Evolutionary conservation across 1,140 invertebrate species (phyloP).

Genomic region (Parasteatoda tepidariorum): DNA sequence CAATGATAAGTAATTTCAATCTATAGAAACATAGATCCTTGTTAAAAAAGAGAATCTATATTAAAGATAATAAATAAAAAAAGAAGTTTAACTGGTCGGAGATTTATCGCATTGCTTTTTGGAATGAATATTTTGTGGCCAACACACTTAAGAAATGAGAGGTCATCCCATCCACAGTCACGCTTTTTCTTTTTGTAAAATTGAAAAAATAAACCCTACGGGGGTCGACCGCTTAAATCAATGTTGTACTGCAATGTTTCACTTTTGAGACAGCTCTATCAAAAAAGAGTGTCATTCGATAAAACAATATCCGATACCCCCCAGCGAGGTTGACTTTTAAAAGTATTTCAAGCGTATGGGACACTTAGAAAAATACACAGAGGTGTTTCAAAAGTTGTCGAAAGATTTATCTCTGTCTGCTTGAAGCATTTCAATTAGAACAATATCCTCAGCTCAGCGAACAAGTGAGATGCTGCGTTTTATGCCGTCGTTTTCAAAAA

Average conservation of each 20-base stretch:
- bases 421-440: no score
- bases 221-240: slow-evolving; percentile 38
- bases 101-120: slow-evolving; percentile 11
- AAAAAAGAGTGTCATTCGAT: neutral
- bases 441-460: no score
- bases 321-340: no score
- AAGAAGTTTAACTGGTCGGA: neutral
- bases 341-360: no score
- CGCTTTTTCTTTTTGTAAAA: slow-evolving; percentile 17
- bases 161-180: neutral
- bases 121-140: slow-evolving; percentile 49
- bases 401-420: no score
- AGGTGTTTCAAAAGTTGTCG: no score
- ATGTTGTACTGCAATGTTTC: slow-evolving; percentile 44
- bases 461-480: no score
- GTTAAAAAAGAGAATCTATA: slow-evolving; percentile 4
- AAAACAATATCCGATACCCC: no score
- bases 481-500: no score
- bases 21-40: slow-evolving; percentile 14
- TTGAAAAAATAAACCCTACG: slow-evolving; percentile 46
- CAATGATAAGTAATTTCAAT: slow-evolving; percentile 27
- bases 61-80: neutral
- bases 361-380: no score
- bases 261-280: slow-evolving; percentile 44
- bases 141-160: slow-evolving; percentile 1